Evolutionary conservation across 2,797 vertebrate species (phyloP), one percentile per base, ranked within the genome.

Genomic region (Spea hammondii): DNA sequence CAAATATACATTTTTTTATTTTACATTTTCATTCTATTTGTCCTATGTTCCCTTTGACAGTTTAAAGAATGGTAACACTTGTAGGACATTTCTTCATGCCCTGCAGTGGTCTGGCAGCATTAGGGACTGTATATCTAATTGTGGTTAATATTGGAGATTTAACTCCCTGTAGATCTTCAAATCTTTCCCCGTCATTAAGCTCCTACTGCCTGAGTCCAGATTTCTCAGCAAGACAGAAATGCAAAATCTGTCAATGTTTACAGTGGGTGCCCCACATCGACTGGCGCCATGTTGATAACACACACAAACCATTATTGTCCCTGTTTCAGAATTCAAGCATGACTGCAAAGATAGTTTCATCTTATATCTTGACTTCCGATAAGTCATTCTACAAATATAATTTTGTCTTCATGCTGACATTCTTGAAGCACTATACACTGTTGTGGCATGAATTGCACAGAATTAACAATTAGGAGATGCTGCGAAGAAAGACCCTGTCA

Each of bases 181-280:
- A 65, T 82, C 71, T 78, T 82, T 82, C 70, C 70, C 70, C 75
- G 65, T 74, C 80, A 82, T 82, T 82, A 82, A 74, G 54, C 64
- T 78, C 70, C 64, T 82, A 74, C 75, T 77, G 80, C 80, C 80
- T 74, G 65, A 74, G 80, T 77, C 80, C 80, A 82, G 75, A 82
- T 82, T 78, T 70, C 80, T 70, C 75, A 74, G 70, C 75, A 78
- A 77, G 75, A 65, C 32, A 12, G 59, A 78, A 82, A 73, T 73
- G 80, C 80, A 74, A 82, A 82, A 78, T 77, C 80, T 82, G 80
- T 82, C 75, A 82, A 65, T 82, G 70, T 77, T 77, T 82, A 77
- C 80, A 74, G 65, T 77, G 75, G 80, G 70, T 70, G 80, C 75
- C 75, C 80, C 75, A 78, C 70, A 74, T 77, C 80, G 55, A 82